A percentile compares a stretch with the other conserved stretches of the same genome.
These are phyloP conservation scores for Coracias cyanogaster DNA, from an alignment of 2,797 vertebrate genomes.

Conservation along the genomic window DNA sequence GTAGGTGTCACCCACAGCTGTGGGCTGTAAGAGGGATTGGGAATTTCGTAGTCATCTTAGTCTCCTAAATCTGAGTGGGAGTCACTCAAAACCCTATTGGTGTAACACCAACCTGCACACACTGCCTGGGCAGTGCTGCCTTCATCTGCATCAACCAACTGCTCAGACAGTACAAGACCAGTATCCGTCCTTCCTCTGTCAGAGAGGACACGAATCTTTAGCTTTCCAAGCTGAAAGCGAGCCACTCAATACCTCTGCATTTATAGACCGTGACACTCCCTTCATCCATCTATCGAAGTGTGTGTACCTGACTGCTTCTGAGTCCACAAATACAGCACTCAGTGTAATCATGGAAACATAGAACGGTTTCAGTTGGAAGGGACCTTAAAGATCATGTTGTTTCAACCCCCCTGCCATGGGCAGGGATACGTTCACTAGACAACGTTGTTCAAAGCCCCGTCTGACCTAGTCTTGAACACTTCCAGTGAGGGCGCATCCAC, in stretches of 20 bases:
- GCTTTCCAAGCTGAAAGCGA: not conserved
- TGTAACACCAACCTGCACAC: not conserved
- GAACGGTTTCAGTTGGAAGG: not conserved
- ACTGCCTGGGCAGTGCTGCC: fast-evolving
- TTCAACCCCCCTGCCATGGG: not conserved
- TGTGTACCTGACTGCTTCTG: not conserved
- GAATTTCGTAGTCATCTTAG: too few relatives aligned
- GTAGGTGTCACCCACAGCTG: not conserved
- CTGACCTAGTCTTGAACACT: not conserved
- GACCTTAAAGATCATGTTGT: not conserved
- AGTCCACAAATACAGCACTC: not conserved
- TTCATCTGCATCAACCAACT: fast-evolving
- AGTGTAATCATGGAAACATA: not conserved
- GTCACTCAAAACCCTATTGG: too few relatives aligned
- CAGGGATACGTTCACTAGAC: not conserved
- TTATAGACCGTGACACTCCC: not conserved
- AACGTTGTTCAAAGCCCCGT: not conserved
- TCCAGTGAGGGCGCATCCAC: not conserved
- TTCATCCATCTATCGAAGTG: not conserved
- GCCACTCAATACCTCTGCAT: not conserved
- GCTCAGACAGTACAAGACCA: not conserved
- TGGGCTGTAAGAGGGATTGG: not conserved
- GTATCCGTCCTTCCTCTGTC: not conserved
- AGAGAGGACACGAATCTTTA: not conserved
- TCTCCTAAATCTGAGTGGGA: not conserved